Conservation (phyloP, 2,888 invertebrate genomes). For the Bursaphelenchus okinawaensis region DNA sequence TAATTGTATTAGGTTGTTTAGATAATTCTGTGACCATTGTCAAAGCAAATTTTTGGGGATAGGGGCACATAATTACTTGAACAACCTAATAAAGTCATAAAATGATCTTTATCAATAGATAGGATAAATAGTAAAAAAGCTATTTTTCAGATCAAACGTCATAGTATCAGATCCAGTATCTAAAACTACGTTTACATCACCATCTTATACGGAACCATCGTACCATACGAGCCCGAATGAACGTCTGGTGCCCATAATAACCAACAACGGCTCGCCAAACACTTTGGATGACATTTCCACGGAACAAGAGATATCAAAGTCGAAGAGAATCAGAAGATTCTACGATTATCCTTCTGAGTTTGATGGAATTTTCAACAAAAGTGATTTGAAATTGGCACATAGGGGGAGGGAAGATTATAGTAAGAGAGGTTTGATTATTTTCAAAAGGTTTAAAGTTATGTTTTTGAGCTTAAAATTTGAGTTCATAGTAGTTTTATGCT, state of each 20-base stretch:
- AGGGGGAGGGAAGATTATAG: not conserved
- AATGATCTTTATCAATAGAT: too few species aligned
- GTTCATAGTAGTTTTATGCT: too few species aligned
- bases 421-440: too few species aligned
- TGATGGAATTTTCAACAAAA: not conserved
- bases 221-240: not conserved
- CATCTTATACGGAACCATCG: not conserved
- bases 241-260: not conserved
- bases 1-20: not conserved
- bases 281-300: not conserved
- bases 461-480: too few species aligned
- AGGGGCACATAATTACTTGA: too few species aligned
- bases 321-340: not conserved
- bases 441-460: too few species aligned
- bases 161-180: not conserved
- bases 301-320: not conserved
- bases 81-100: too few species aligned
- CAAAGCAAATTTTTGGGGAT: too few species aligned
- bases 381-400: not conserved
- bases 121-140: too few species aligned
- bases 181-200: not conserved
- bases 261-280: not conserved
- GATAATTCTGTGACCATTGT: too few species aligned
- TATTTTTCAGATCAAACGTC: not conserved
- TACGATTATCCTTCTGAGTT: not conserved